A percentile compares a stretch with the other conserved stretches of the same genome.
These are phyloP conservation scores for Oryzias curvinotus DNA, from an alignment of 2,113 vertebrate genomes.

Conservation along the genomic window DNA sequence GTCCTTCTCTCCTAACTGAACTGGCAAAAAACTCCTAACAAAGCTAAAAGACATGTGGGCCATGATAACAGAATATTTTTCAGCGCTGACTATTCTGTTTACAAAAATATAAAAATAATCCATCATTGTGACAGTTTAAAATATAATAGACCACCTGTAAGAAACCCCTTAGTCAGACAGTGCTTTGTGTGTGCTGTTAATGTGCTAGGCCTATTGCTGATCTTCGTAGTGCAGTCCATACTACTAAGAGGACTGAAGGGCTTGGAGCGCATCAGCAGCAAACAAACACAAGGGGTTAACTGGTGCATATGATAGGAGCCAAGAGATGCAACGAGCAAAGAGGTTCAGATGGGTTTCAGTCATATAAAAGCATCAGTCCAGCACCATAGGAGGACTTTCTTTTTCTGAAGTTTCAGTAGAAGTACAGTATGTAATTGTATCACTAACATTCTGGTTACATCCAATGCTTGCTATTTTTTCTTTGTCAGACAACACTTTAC, in stretches of 20 bases:
- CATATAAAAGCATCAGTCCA: neutral
- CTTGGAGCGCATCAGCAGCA: too few species aligned
- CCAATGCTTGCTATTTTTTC: neutral
- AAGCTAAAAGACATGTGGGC: too few species aligned
- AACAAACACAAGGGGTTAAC: too few species aligned
- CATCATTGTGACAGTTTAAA: neutral
- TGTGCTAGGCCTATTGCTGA: neutral
- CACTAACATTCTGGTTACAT: too few species aligned
- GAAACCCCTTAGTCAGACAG: neutral
- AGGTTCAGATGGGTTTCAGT: neutral
- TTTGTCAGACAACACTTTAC: constrained; percentile 6
- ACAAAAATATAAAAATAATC: neutral
- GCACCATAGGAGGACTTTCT: neutral
- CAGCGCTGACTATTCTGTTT: too few species aligned
- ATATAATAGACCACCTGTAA: neutral
- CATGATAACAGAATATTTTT: too few species aligned
- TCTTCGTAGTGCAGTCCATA: too few species aligned
- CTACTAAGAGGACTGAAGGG: too few species aligned
- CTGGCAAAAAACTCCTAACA: too few species aligned
- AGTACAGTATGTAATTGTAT: too few species aligned
- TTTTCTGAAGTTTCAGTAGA: neutral
- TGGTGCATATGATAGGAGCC: too few species aligned
- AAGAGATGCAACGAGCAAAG: neutral
- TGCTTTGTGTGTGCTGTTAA: neutral
- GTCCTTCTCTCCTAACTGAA: too few species aligned